These are phyloP conservation scores for Heliconius hermathena DNA, from an alignment of 1,140 invertebrate genomes.

Conservation along the genomic window DNA sequence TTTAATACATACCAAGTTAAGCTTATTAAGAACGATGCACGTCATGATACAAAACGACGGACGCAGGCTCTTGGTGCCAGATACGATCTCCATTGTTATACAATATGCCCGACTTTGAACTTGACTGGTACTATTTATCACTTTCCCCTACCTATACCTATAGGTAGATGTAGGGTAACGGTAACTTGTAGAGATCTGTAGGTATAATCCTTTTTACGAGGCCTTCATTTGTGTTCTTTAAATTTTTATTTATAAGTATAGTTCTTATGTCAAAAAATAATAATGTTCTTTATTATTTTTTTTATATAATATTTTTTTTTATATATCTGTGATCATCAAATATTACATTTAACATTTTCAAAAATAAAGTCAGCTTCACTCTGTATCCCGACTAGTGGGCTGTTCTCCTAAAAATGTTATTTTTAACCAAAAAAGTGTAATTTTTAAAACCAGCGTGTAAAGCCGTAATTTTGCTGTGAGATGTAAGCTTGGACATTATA, in stretches of 20 bases:
- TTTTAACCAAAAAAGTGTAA: too few relatives aligned
- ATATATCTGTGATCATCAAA: too few relatives aligned
- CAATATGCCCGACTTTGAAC: conserved; percentile 39
- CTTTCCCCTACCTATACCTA: conserved; percentile 29
- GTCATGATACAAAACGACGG: conserved; percentile 45
- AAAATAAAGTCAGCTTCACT: neutral
- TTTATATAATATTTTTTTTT: too few relatives aligned
- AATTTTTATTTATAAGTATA: too few relatives aligned
- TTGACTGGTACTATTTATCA: conserved; percentile 44
- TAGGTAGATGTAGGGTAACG: conserved; percentile 15
- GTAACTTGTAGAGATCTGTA: conserved; percentile 28
- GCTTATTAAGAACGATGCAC: conserved; percentile 62
- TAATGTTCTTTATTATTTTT: too few relatives aligned
- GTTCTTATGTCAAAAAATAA: neutral
- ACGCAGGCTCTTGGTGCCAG: conserved; percentile 38
- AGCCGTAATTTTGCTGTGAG: too few relatives aligned
- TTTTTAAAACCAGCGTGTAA: too few relatives aligned
- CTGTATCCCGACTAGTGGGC: too few relatives aligned
- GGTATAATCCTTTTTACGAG: neutral
- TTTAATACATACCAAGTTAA: neutral
- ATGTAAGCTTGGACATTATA: too few relatives aligned
- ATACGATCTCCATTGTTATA: conserved; percentile 57
- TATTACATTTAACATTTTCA: neutral
- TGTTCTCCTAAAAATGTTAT: too few relatives aligned
- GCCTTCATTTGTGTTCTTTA: neutral